Evolutionary conservation across 1,140 invertebrate species (phyloP).

Genomic region (Eciton burchellii): DNA sequence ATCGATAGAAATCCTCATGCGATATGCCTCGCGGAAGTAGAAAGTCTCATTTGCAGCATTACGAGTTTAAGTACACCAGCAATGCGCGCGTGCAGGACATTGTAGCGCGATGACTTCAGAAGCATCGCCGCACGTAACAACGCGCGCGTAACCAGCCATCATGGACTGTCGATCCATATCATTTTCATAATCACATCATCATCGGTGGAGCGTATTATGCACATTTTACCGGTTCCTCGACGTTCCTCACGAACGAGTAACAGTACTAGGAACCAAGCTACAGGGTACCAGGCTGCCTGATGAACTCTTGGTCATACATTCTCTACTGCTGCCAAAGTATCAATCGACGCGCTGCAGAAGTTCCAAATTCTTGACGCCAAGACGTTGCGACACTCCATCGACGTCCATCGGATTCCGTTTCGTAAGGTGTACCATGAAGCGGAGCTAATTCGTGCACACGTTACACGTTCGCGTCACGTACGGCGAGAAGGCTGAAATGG

Average conservation of each 20-base stretch:
- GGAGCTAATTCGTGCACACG: constrained; percentile 59
- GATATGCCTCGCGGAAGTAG: constrained; percentile 76
- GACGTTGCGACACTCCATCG: constrained; percentile 5
- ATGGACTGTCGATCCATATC: background rate
- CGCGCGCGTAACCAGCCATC: constrained; percentile 7
- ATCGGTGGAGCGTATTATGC: background rate
- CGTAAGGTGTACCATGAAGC: constrained; percentile 19
- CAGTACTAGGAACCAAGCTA: background rate
- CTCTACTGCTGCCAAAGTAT: background rate
- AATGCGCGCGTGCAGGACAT: background rate
- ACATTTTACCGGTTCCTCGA: background rate
- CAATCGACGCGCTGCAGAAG: background rate
- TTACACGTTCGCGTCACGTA: constrained; percentile 24
- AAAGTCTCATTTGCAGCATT: constrained; percentile 74
- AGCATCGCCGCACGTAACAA: constrained; percentile 8
- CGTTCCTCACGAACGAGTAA: background rate
- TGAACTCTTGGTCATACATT: background rate
- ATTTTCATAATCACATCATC: constrained; percentile 2
- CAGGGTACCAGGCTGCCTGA: background rate
- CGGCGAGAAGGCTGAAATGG: constrained; percentile 45
- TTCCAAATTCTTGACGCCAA: constrained; percentile 2
- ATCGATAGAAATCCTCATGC: constrained; percentile 76
- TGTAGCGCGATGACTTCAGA: background rate
- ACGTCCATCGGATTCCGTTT: constrained; percentile 34
- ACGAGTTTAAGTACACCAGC: constrained; percentile 26